Percentiles rank a stretch among this genome's conserved stretches.
Conservation (phyloP, 2,113 vertebrate species). For the Emydura subglobosa region DNA sequence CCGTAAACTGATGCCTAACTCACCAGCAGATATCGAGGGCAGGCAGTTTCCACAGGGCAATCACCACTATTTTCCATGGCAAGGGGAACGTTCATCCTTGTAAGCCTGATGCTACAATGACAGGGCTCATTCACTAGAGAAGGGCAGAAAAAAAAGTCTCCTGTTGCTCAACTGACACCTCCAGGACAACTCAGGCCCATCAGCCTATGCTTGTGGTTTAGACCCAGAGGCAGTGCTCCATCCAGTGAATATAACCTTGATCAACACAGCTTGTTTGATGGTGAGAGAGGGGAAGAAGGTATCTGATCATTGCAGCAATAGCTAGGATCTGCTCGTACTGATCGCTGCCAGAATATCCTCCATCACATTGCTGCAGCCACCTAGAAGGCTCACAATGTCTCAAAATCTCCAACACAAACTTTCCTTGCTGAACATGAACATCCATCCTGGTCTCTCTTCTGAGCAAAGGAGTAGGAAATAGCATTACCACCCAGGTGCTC, state of each 20-base stretch:
- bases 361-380: not conserved
- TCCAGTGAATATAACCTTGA: no score
- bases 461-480: not conserved
- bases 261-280: no score
- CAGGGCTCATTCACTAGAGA: not conserved
- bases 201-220: not conserved
- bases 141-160: not conserved
- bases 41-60: not conserved
- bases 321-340: rapidly evolving
- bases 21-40: not conserved
- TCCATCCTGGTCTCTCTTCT: not conserved
- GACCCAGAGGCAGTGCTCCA: not conserved
- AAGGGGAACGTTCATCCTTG: not conserved
- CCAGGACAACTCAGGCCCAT: not conserved
- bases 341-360: not conserved
- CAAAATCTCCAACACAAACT: not conserved
- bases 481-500: not conserved
- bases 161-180: not conserved
- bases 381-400: not conserved
- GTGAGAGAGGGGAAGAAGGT: not conserved
- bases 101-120: not conserved
- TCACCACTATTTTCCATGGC: not conserved
- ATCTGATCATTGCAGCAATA: not conserved
- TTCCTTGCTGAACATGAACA: not conserved
- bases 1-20: not conserved